A percentile compares a stretch with the other conserved stretches of the same genome.
phyloP scores from a whole-genome alignment of 1,140 invertebrate genomes.

The Dolichoris vasculosae region DNA sequence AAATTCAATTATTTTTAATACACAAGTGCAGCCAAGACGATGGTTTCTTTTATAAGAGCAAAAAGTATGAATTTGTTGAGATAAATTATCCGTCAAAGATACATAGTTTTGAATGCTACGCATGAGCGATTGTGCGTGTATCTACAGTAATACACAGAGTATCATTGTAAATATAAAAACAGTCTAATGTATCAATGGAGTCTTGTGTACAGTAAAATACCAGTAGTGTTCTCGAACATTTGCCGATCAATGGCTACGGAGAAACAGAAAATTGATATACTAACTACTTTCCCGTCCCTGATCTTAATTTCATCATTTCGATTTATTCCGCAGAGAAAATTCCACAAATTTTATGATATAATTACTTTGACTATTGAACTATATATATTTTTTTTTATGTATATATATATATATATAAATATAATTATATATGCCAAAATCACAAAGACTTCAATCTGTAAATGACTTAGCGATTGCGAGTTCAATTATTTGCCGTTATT shows the following conservation, averaged over 20 bases:
- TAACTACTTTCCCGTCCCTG: neutral
- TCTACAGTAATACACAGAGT: neutral
- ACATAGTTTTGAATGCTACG: neutral
- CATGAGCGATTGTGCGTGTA: neutral
- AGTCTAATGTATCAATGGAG: slow-evolving; percentile 7
- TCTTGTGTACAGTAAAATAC: slow-evolving; percentile 18
- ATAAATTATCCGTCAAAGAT: neutral
- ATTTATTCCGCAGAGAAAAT: slow-evolving; percentile 3
- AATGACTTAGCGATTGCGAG: neutral
- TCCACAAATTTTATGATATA: neutral
- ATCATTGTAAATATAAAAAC: slow-evolving; percentile 1
- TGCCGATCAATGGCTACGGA: neutral
- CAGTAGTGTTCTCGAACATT: neutral
- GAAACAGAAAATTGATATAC: neutral
- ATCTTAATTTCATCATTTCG: slow-evolving; percentile 11
- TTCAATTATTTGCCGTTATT: neutral
- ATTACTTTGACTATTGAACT: neutral
- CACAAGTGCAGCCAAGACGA: neutral
- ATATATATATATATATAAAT: too few relatives aligned
- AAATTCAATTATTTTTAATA: too few relatives aligned
- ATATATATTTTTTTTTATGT: too few relatives aligned
- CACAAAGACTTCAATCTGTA: neutral
- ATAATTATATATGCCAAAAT: neutral
- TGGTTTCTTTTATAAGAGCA: neutral
- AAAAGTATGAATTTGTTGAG: neutral